Evolutionary conservation across 2,888 invertebrate genomes (phyloP).

Genomic region (Lampropteryx suffumata): DNA sequence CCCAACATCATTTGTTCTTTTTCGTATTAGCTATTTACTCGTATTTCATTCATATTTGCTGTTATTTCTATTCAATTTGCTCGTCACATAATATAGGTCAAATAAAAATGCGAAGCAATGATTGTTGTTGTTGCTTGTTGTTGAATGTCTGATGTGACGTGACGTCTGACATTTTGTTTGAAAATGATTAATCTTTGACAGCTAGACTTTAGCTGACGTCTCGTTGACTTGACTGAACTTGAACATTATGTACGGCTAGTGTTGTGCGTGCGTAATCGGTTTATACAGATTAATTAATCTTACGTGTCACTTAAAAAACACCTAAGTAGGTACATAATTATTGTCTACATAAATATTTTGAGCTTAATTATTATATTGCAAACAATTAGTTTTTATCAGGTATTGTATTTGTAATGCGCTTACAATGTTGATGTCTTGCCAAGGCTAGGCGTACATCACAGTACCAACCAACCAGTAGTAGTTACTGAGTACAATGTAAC

Average conservation of each 20-base stretch:
- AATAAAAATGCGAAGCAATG: too few species aligned
- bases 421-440: too few species aligned
- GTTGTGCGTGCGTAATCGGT: not conserved
- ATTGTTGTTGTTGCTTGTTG: too few species aligned
- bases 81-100: not conserved
- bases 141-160: not conserved
- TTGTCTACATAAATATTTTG: too few species aligned
- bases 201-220: not conserved
- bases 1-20: constrained; percentile 4
- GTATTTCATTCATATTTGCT: not conserved
- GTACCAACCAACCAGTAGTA: too few species aligned
- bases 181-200: not conserved
- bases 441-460: too few species aligned
- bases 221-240: not conserved
- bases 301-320: too few species aligned
- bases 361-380: not conserved
- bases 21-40: not conserved
- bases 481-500: not conserved
- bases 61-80: not conserved
- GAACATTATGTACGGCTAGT: not conserved
- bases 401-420: too few species aligned
- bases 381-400: too few species aligned
- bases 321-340: too few species aligned
- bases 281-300: not conserved
- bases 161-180: not conserved